Evolutionary conservation across 2,888 invertebrate species (phyloP), one percentile per base, ranked within the genome.

Genomic region (Noctua janthina): DNA sequence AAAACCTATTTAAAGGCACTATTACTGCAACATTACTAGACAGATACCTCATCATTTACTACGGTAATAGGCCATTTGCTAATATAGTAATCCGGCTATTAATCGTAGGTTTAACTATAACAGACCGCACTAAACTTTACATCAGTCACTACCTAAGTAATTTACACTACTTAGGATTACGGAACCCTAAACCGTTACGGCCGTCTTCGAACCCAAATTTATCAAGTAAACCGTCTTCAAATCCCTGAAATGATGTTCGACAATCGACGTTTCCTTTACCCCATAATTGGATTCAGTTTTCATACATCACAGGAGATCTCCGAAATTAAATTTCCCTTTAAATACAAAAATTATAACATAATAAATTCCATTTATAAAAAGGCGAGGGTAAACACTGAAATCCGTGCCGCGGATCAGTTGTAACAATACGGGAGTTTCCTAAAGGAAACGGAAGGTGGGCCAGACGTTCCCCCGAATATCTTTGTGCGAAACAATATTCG

Each of bases 391-490:
- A 82, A 70, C 68, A 80, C 74, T 81, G 74, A 82, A 83, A 89
- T 90, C 90, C 91, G 88, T 90, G 88, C 86, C 88, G 84, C 82
- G 86, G 88, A 90, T 90, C 86, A 85, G 83, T 90, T 83, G 80
- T 84, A 92, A 93, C 92, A 93, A 93, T 92, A 87, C 23, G 88
- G 86, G 84, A 76, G 86, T 90, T 91, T 92, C 93, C 92, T 88
- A 67, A 71, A 82, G 91, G 90, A 91, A 91, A 77, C 91, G 91
- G 91, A 92, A 93, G 90, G 89, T 90, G 81, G 82, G 87, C 85
- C 92, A 91, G 92, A 90, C 90, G 92, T 85, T 89, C 73, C 83
- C 74, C 69, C 87, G 90, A 92, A 93, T 90, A 91, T 91, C 91
- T 90, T 91, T 92, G 89, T 90, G 68, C 13, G 71, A 69, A 82